These are phyloP conservation scores for Amphibalanus amphitrite DNA, from an alignment of 1,140 invertebrate genomes.

Conservation along the genomic window DNA sequence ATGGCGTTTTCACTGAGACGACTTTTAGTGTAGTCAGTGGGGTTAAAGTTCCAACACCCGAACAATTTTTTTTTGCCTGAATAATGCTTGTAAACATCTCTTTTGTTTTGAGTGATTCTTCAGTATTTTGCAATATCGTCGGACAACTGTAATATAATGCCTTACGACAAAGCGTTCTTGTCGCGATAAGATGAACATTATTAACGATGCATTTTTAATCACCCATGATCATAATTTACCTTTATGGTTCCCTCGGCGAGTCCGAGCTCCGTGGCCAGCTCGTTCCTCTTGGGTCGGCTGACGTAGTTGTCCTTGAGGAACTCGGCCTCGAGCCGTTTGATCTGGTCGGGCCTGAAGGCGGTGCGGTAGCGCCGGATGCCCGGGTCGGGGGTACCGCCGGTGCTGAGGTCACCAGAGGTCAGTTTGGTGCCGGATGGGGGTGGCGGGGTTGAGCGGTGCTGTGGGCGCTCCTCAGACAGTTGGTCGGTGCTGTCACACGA, in stretches of 20 bases:
- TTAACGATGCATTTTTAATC: no score
- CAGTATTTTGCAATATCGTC: no score
- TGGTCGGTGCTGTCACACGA: neutral
- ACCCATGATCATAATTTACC: constrained; percentile 35
- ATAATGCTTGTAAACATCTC: no score
- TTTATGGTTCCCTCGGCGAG: constrained; percentile 97
- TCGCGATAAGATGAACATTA: no score
- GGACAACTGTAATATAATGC: no score
- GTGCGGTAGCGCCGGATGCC: constrained; percentile 58
- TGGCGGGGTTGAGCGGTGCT: neutral
- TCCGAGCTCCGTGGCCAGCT: constrained; percentile 81
- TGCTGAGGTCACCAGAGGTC: neutral
- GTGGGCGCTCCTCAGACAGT: neutral
- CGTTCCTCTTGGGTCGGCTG: constrained; percentile 77
- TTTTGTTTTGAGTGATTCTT: no score
- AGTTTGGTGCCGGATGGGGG: neutral
- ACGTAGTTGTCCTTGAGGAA: constrained; percentile 97
- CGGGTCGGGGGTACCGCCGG: neutral
- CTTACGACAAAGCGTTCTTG: no score
- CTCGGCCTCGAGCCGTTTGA: constrained; percentile 86
- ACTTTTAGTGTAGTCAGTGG: no score
- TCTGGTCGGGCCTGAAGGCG: constrained; percentile 91
- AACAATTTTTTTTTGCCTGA: no score
- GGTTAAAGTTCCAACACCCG: no score
- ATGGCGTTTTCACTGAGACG: no score